These are phyloP conservation scores for Metopia argyrocephala DNA, from an alignment of 2,888 invertebrate genomes.

Conservation along the genomic window DNA sequence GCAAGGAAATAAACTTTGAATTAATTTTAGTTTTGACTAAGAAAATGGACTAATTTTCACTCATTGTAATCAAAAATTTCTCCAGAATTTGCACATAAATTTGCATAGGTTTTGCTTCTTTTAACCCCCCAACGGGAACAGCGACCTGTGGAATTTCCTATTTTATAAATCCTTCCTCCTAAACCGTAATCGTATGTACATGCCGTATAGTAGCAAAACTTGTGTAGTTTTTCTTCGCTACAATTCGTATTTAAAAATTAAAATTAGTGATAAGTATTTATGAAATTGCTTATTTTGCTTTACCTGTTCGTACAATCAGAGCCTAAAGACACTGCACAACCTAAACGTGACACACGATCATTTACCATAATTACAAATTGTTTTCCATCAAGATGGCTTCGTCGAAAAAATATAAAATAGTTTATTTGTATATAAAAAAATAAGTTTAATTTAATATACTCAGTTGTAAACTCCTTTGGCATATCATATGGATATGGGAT, in stretches of 20 bases:
- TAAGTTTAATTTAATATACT: constrained; percentile 12
- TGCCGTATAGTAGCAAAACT: constrained; percentile 59
- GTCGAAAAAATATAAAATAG: background rate
- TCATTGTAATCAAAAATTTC: constrained; percentile 45
- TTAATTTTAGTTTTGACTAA: background rate
- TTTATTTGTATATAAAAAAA: background rate
- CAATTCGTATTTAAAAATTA: constrained; percentile 6
- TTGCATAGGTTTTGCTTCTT: constrained; percentile 46
- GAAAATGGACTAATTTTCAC: too few species aligned
- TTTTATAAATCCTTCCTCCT: constrained; percentile 39
- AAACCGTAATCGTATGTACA: constrained; percentile 56
- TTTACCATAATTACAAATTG: constrained; percentile 52
- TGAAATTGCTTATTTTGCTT: background rate
- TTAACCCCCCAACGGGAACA: constrained; percentile 56
- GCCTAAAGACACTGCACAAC: constrained; percentile 58
- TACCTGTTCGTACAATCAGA: constrained; percentile 33
- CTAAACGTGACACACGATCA: constrained; percentile 61
- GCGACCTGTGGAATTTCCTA: constrained; percentile 39
- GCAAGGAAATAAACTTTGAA: background rate
- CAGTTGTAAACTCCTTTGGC: constrained; percentile 21
- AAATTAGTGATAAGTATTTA: background rate
- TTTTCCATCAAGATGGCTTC: constrained; percentile 18
- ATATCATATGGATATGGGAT: constrained; percentile 27
- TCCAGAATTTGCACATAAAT: constrained; percentile 59
- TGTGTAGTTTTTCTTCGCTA: background rate